Percentiles rank a stretch among this genome's conserved stretches.
phyloP scores from a whole-genome alignment of 2,797 vertebrate genomes.

The Crax fasciolata region DNA sequence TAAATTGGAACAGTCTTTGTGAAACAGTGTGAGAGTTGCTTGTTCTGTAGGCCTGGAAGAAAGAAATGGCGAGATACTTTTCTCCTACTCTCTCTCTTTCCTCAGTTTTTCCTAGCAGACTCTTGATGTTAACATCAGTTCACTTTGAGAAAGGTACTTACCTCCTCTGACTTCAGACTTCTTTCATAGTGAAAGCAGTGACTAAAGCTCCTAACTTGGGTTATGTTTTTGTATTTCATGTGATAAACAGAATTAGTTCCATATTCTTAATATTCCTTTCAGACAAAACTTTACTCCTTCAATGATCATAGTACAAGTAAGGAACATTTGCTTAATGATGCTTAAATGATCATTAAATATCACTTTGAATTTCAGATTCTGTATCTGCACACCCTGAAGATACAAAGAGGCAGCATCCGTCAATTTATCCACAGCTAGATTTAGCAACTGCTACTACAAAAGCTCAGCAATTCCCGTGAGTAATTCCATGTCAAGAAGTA shows the following conservation, averaged over 20 bases:
- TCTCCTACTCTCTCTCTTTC: neutral
- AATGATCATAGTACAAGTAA: neutral
- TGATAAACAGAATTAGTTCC: neutral
- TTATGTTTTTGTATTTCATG: neutral
- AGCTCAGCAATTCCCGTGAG: slow-evolving; percentile 73
- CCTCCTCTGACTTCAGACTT: neutral
- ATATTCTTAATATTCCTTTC: neutral
- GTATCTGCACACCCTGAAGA: slow-evolving; percentile 44
- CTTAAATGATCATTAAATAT: slow-evolving; percentile 5
- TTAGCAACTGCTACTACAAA: slow-evolving; percentile 54
- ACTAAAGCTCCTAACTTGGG: neutral
- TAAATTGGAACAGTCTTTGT: neutral
- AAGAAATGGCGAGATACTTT: neutral
- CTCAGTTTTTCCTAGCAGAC: neutral
- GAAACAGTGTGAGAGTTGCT: neutral
- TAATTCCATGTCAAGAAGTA: slow-evolving; percentile 1
- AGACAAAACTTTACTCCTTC: neutral
- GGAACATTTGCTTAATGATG: neutral
- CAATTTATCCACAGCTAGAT: slow-evolving; percentile 74
- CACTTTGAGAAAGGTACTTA: neutral
- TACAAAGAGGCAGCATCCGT: slow-evolving; percentile 40
- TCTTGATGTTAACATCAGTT: neutral
- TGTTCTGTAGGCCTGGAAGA: neutral
- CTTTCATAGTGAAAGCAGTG: neutral
- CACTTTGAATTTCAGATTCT: slow-evolving; percentile 73